Evolutionary conservation across 92 coral and sea anemone species (phyloP).

Genomic region (Pocillopora grandis): DNA sequence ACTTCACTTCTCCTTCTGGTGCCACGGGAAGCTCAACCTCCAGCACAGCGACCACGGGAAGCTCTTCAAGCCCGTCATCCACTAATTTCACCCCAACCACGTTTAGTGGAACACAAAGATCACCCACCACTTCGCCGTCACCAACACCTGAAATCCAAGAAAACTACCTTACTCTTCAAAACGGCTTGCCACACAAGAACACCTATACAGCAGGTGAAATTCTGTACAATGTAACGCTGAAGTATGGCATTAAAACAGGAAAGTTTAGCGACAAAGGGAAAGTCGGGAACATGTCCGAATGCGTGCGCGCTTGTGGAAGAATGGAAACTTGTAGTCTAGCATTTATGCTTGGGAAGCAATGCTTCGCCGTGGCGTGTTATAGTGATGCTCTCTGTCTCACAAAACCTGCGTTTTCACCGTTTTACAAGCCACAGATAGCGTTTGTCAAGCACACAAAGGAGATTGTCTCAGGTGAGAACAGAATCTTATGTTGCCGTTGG

Average conservation of each 20-base stretch:
- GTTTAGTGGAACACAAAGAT: not conserved
- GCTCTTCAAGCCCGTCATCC: not conserved
- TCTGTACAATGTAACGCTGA: slow-evolving; percentile 73
- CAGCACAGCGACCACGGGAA: not conserved
- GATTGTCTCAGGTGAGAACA: slow-evolving; percentile 31
- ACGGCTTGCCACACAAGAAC: slow-evolving; percentile 62
- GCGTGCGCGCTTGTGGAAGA: slow-evolving; percentile 79
- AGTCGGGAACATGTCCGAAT: slow-evolving; percentile 71
- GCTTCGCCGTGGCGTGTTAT: slow-evolving; percentile 88
- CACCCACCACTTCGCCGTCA: slow-evolving; percentile 24
- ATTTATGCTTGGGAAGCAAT: slow-evolving; percentile 89
- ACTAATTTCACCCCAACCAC: slow-evolving; percentile 25
- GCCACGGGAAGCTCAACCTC: slow-evolving; percentile 21
- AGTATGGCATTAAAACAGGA: slow-evolving; percentile 81
- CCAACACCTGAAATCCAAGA: slow-evolving; percentile 41
- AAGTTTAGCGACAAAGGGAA: slow-evolving; percentile 79
- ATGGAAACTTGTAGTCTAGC: slow-evolving; percentile 81
- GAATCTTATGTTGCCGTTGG: not conserved
- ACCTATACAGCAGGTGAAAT: slow-evolving; percentile 72
- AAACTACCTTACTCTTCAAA: slow-evolving; percentile 55
- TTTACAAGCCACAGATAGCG: slow-evolving; percentile 82
- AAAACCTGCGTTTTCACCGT: slow-evolving; percentile 81
- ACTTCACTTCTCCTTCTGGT: slow-evolving; percentile 3
- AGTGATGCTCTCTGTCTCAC: slow-evolving; percentile 70
- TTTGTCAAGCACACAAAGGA: slow-evolving; percentile 73